Evolutionary conservation across 2,888 invertebrate species (phyloP).

Genomic region (Odontomyia ornata): DNA sequence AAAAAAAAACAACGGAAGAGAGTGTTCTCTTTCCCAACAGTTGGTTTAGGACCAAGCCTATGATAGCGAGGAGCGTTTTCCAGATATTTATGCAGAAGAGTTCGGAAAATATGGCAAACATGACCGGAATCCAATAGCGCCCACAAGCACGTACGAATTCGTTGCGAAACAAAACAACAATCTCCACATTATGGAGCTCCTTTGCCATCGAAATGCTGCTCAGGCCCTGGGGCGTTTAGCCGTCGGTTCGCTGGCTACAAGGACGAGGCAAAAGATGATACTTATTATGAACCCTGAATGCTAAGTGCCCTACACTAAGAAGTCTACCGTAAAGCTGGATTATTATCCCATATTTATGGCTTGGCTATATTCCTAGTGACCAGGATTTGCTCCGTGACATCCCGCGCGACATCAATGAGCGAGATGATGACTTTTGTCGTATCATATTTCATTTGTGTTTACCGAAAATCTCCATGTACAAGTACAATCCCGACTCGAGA

Average conservation of each 20-base stretch:
- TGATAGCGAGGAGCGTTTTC: not conserved
- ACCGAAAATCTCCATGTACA: not conserved
- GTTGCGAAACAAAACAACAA: conserved; percentile 40
- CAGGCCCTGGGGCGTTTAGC: not conserved
- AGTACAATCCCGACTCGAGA: not conserved
- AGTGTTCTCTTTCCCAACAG: not conserved
- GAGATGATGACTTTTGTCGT: not conserved
- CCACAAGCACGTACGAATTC: conserved; percentile 21
- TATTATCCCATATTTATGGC: conserved; percentile 3
- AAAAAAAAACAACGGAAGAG: not conserved
- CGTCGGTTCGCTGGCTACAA: not conserved
- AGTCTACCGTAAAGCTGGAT: conserved; percentile 24
- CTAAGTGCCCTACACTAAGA: conserved; percentile 32
- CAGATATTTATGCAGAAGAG: conserved; percentile 32
- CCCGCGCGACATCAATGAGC: not conserved
- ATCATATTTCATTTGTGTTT: not conserved
- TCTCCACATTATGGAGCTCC: not conserved
- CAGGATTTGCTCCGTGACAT: not conserved
- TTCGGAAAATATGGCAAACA: conserved; percentile 36
- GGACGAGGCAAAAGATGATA: conserved; percentile 36
- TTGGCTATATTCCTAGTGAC: not conserved
- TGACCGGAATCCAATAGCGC: conserved; percentile 19
- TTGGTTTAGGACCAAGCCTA: not conserved
- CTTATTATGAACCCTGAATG: conserved; percentile 41
- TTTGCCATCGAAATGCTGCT: conserved; percentile 9